Conservation (phyloP, 2,888 invertebrate genomes). For the Griposia aprilina region DNA sequence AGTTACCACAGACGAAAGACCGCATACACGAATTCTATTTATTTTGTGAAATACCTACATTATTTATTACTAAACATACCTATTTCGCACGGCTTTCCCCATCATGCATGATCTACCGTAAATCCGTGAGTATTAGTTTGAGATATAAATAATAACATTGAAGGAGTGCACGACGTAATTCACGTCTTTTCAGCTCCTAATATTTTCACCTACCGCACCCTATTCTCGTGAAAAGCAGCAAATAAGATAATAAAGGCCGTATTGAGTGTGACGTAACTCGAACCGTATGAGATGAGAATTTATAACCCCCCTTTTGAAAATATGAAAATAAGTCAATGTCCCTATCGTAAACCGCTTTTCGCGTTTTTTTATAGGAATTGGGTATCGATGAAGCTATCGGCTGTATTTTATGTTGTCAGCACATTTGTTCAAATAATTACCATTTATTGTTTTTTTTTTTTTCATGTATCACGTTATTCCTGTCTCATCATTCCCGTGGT, state of each 20-base stretch:
- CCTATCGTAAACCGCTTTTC: neutral
- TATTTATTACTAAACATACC: constrained; percentile 15
- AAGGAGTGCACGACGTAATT: constrained; percentile 17
- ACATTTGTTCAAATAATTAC: neutral
- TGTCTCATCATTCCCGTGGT: neutral
- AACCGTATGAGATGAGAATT: constrained; percentile 26
- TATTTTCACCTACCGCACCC: constrained; percentile 29
- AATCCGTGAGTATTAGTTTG: constrained; percentile 37
- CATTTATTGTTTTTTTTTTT: neutral
- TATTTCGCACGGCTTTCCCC: constrained; percentile 1
- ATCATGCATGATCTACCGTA: constrained; percentile 32
- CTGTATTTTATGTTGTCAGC: neutral
- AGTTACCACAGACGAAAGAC: neutral
- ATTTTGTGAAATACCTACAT: neutral
- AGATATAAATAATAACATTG: constrained; percentile 37
- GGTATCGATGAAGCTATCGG: neutral
- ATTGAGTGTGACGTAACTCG: constrained; percentile 47
- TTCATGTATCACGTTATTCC: neutral
- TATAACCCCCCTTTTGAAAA: constrained; percentile 27
- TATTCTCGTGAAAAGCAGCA: constrained; percentile 24
- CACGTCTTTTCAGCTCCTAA: constrained; percentile 28
- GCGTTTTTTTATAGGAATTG: neutral
- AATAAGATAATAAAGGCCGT: constrained; percentile 45
- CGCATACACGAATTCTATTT: neutral
- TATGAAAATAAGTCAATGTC: constrained; percentile 27